Evolutionary conservation across 2,888 invertebrate genomes (phyloP).

Genomic region (Eristalinus sepulchralis): DNA sequence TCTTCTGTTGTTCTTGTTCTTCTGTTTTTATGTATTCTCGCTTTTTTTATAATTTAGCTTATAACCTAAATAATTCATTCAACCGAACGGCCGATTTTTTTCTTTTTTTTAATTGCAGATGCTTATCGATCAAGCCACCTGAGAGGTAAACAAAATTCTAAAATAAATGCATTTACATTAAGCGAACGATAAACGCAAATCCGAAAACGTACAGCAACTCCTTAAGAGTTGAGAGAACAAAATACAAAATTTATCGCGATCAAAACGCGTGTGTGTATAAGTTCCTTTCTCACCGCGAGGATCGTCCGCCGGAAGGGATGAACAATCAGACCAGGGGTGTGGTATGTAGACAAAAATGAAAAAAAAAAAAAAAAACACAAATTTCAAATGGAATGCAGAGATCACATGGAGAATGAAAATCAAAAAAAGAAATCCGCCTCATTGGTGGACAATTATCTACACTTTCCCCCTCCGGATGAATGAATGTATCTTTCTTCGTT

Average conservation of each 20-base stretch:
- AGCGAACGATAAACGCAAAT: constrained; percentile 75
- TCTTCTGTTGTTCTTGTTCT: background rate
- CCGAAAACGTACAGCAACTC: constrained; percentile 68
- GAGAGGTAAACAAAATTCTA: constrained; percentile 83
- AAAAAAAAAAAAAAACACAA: background rate
- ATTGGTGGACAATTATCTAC: background rate
- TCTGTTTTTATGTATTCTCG: constrained; percentile 33
- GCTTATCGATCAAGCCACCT: constrained; percentile 89
- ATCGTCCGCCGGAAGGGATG: constrained; percentile 73
- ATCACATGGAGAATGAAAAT: constrained; percentile 56
- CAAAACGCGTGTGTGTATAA: background rate
- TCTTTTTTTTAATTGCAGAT: constrained; percentile 87
- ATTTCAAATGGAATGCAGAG: constrained; percentile 64
- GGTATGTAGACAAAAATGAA: constrained; percentile 64
- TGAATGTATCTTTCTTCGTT: constrained; percentile 20
- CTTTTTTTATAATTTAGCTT: constrained; percentile 66
- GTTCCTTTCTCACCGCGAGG: constrained; percentile 55
- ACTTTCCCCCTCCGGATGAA: constrained; percentile 15
- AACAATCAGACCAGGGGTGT: constrained; percentile 73
- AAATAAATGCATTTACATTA: constrained; percentile 59
- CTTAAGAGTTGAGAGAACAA: constrained; percentile 52
- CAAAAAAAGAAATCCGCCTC: constrained; percentile 9
- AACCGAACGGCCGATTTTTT: constrained; percentile 79
- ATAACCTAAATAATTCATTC: constrained; percentile 82
- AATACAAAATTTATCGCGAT: constrained; percentile 43